These are phyloP conservation scores for Athene cunicularia DNA, from an alignment of 2,113 vertebrate genomes.

Conservation along the genomic window DNA sequence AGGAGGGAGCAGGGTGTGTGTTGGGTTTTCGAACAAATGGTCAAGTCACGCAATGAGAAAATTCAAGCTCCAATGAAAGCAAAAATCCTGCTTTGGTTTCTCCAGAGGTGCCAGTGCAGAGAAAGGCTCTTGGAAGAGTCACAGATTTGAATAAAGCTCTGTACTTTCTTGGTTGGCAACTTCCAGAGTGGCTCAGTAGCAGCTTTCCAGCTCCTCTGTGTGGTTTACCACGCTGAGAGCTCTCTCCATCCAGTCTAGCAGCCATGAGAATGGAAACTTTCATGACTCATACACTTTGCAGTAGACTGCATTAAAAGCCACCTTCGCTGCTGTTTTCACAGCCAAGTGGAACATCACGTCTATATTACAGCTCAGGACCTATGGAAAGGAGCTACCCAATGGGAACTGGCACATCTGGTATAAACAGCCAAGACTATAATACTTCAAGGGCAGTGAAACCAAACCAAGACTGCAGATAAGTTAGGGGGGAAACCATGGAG, in stretches of 20 bases:
- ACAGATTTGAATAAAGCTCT: slow-evolving; percentile 42
- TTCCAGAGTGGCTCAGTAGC: neutral
- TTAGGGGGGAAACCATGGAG: neutral
- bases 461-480: neutral
- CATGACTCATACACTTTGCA: slow-evolving; percentile 43
- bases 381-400: neutral
- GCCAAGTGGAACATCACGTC: neutral
- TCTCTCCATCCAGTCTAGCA: slow-evolving; percentile 24
- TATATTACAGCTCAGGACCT: neutral
- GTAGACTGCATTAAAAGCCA: slow-evolving; percentile 31
- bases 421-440: neutral
- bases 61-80: slow-evolving; percentile 48
- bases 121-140: slow-evolving; percentile 44
- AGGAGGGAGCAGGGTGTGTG: neutral
- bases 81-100: slow-evolving; percentile 47
- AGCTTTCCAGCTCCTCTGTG: slow-evolving; percentile 34
- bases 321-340: neutral
- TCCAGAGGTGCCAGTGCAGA: slow-evolving; percentile 19
- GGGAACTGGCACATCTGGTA: neutral
- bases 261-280: slow-evolving; percentile 56
- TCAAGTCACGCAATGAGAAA: slow-evolving; percentile 55
- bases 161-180: slow-evolving; percentile 37
- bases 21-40: slow-evolving; percentile 7
- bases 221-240: slow-evolving; percentile 63
- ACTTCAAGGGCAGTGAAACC: neutral